Percentiles rank a stretch among this genome's conserved stretches.
phyloP scores from a whole-genome alignment of 1,140 invertebrate species.

The Drosophila insularis region DNA sequence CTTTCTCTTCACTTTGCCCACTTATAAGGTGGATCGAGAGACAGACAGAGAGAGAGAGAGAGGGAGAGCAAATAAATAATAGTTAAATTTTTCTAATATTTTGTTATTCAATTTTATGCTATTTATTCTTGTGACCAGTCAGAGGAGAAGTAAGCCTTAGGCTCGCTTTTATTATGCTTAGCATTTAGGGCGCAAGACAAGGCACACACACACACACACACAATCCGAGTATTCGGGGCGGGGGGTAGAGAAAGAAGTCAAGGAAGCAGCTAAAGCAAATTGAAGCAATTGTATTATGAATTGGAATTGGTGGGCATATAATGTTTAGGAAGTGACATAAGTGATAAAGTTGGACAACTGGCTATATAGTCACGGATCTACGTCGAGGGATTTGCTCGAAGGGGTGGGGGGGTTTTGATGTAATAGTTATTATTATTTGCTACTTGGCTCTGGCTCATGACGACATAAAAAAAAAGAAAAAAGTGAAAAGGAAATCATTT shows the following conservation, averaged over 20 bases:
- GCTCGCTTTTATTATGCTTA: conserved; percentile 12
- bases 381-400: background rate
- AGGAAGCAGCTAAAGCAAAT: conserved; percentile 8
- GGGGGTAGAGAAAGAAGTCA: background rate
- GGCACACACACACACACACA: background rate
- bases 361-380: background rate
- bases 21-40: conserved; percentile 5
- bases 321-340: conserved; percentile 20
- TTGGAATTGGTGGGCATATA: conserved; percentile 3
- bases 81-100: conserved; percentile 73
- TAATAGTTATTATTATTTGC: conserved; percentile 8
- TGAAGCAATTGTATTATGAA: conserved; percentile 22
- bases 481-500: conserved; percentile 1
- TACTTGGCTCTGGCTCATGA: background rate
- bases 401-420: background rate
- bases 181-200: conserved; percentile 1
- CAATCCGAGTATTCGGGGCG: too few relatives aligned
- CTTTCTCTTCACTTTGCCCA: conserved; percentile 15
- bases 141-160: background rate
- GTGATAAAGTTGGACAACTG: conserved; percentile 1
- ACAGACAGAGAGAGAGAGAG: conserved; percentile 29
- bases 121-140: conserved; percentile 41
- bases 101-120: conserved; percentile 77
- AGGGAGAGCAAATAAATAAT: conserved; percentile 64
- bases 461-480: background rate